phyloP scores from a whole-genome alignment of 2,888 invertebrate genomes.

The Thyatira batis region DNA sequence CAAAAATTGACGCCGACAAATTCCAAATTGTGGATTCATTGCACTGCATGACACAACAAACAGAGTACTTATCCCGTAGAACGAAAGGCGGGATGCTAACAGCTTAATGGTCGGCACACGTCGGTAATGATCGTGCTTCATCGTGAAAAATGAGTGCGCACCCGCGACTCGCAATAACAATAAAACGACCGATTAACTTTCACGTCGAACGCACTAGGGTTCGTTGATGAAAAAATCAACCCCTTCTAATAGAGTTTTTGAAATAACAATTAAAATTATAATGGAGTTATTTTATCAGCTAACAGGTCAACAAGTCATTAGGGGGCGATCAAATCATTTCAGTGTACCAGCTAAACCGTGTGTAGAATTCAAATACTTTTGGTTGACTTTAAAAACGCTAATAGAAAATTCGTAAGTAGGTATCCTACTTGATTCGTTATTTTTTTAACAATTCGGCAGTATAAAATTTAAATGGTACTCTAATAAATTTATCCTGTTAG shows the following conservation, averaged over 20 bases:
- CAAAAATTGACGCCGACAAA: not conserved
- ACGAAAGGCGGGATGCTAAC: slow-evolving; percentile 39
- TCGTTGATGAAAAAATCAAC: slow-evolving; percentile 12
- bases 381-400: too few relatives aligned
- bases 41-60: slow-evolving; percentile 15
- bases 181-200: slow-evolving; percentile 73
- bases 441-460: too few relatives aligned
- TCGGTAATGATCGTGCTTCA: slow-evolving; percentile 35
- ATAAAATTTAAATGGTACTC: too few relatives aligned
- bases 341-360: not conserved
- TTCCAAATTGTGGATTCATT: slow-evolving; percentile 22
- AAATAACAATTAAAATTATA: slow-evolving; percentile 1
- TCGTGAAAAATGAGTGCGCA: slow-evolving; percentile 44
- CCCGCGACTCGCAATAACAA: slow-evolving; percentile 53
- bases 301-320: not conserved
- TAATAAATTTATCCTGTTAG: too few relatives aligned
- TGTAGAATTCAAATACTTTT: too few relatives aligned
- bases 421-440: too few relatives aligned
- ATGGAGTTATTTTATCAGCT: slow-evolving; percentile 3
- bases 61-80: slow-evolving; percentile 34
- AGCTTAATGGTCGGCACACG: slow-evolving; percentile 69
- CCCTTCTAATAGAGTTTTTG: slow-evolving; percentile 7
- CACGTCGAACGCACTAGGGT: slow-evolving; percentile 33
- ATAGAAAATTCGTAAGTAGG: too few relatives aligned
- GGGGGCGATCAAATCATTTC: not conserved